Percentiles rank a stretch among this genome's conserved stretches.
phyloP scores from a whole-genome alignment of 2,888 invertebrate species.

The Nemurella pictetii region DNA sequence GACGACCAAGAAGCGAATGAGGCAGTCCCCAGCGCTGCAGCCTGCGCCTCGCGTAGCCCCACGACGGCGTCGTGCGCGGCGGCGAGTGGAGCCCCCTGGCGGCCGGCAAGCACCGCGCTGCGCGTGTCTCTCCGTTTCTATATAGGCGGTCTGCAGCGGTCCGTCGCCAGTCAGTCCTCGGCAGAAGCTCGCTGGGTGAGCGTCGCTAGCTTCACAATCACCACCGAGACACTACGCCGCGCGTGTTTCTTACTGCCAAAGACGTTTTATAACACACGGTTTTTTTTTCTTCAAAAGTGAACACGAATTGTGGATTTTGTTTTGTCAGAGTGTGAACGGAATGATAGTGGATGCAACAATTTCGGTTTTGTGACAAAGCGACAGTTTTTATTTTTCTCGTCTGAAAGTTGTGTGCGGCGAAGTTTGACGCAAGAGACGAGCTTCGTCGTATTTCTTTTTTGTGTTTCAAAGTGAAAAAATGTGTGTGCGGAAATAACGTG shows the following conservation, averaged over 20 bases:
- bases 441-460: no score
- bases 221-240: background rate
- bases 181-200: background rate
- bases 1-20: background rate
- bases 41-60: background rate
- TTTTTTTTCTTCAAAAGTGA: background rate
- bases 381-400: background rate
- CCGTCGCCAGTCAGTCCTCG: background rate
- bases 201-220: background rate
- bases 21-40: background rate
- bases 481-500: background rate
- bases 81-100: background rate
- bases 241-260: background rate
- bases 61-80: background rate
- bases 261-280: background rate
- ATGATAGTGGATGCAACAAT: background rate
- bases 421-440: background rate
- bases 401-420: background rate
- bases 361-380: background rate
- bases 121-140: background rate
- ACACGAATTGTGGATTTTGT: background rate
- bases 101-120: background rate
- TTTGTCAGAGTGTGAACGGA: background rate
- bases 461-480: background rate
- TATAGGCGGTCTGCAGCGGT: background rate